phyloP scores from a whole-genome alignment of 2,113 vertebrate genomes.

The Xiphophorus couchianus region DNA sequence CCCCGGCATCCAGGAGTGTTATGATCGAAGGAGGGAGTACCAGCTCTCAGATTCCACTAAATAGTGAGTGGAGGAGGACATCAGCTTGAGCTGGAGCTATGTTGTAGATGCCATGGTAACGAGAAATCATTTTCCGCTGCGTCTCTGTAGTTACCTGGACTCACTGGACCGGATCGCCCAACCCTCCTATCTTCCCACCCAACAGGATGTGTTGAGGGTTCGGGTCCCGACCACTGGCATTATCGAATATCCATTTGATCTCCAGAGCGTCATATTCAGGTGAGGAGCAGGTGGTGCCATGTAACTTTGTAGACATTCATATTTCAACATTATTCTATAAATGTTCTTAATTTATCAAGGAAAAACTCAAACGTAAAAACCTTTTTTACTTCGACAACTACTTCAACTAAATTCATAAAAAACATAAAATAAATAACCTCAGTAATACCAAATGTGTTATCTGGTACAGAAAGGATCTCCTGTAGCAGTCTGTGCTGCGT shows the following conservation, averaged over 20 bases:
- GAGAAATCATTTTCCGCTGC: background rate
- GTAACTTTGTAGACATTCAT: background rate
- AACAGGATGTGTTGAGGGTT: slow-evolving; percentile 70
- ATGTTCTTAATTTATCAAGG: background rate
- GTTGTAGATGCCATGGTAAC: background rate
- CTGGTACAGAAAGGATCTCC: background rate
- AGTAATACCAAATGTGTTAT: no score
- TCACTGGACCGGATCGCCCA: slow-evolving; percentile 69
- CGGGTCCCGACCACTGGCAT: slow-evolving; percentile 81
- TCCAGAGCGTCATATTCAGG: slow-evolving; percentile 98
- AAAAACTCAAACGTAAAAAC: no score
- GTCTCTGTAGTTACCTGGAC: slow-evolving; percentile 67
- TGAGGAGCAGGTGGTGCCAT: slow-evolving; percentile 44
- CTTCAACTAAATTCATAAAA: no score
- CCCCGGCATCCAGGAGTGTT: slow-evolving; percentile 92
- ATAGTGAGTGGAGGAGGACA: slow-evolving; percentile 85
- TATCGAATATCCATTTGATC: slow-evolving; percentile 91
- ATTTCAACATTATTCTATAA: background rate
- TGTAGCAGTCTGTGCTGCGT: background rate
- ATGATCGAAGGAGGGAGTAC: slow-evolving; percentile 93
- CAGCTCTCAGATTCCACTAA: slow-evolving; percentile 96
- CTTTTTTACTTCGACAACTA: no score
- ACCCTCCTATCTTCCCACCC: slow-evolving; percentile 67
- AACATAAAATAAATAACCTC: no score
- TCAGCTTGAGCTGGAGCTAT: background rate